Percentiles rank a stretch among this genome's conserved stretches.
These are phyloP conservation scores for Potamilus streckersoni DNA, from an alignment of 1,140 invertebrate genomes.

Conservation along the genomic window DNA sequence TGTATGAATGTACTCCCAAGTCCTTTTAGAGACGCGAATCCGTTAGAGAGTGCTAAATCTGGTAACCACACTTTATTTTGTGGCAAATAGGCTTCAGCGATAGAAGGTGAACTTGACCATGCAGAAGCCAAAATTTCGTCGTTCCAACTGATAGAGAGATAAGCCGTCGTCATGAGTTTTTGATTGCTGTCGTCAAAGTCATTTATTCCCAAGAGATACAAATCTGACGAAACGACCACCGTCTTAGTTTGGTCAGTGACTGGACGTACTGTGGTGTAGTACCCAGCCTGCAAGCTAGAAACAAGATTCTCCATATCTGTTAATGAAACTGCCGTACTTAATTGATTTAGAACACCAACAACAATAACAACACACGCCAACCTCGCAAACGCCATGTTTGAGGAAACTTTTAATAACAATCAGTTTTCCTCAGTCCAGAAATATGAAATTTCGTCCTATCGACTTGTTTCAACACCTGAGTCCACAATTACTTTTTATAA, in stretches of 20 bases:
- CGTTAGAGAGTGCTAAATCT: slow-evolving; percentile 35
- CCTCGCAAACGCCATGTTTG: too few species aligned
- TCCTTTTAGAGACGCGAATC: slow-evolving; percentile 21
- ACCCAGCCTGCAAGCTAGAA: slow-evolving; percentile 2
- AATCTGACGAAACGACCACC: slow-evolving; percentile 11
- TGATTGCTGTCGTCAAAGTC: slow-evolving; percentile 29
- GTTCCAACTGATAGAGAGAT: slow-evolving; percentile 29
- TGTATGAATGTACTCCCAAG: slow-evolving; percentile 28
- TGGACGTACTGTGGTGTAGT: slow-evolving; percentile 20
- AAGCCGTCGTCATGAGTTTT: slow-evolving; percentile 35
- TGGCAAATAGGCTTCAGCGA: slow-evolving; percentile 15
- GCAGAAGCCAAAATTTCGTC: slow-evolving; percentile 27
- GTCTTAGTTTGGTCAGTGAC: slow-evolving; percentile 8
- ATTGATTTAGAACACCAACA: too few species aligned
- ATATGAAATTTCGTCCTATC: too few species aligned
- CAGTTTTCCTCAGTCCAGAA: too few species aligned
- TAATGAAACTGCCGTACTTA: neutral
- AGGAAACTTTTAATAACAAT: too few species aligned
- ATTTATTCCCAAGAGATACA: slow-evolving; percentile 29
- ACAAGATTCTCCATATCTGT: slow-evolving; percentile 13
- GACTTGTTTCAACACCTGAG: too few species aligned
- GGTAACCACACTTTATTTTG: slow-evolving; percentile 34
- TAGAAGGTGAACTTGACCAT: neutral
- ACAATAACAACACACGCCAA: too few species aligned
- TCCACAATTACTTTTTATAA: too few species aligned